Evolutionary conservation across 2,888 invertebrate genomes (phyloP).

Genomic region (Glyphotaelius pellucidus): DNA sequence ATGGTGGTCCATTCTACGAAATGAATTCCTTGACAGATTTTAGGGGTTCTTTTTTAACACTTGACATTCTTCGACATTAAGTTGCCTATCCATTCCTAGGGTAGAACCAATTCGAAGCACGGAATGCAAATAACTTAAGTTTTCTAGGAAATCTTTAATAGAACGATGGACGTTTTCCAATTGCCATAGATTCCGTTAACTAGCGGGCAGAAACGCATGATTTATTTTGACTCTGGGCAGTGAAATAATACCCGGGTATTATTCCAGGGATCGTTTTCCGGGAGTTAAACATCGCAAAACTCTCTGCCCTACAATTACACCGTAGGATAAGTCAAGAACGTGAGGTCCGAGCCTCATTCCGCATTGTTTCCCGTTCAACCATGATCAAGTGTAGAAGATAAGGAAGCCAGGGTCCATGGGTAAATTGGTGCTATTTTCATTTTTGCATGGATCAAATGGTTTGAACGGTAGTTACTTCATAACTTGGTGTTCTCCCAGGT

Average conservation of each 20-base stretch:
- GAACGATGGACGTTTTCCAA: not conserved
- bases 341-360: conserved; percentile 11
- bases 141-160: not conserved
- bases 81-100: not conserved
- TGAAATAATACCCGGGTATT: not conserved
- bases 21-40: not conserved
- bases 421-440: not conserved
- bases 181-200: not conserved
- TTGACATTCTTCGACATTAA: not conserved
- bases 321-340: conserved; percentile 23
- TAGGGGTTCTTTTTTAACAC: not conserved
- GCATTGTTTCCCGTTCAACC: not conserved
- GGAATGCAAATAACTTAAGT: not conserved
- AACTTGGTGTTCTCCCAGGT: not conserved
- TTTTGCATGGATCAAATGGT: not conserved
- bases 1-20: conserved; percentile 19
- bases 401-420: conserved; percentile 1
- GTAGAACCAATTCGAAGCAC: not conserved
- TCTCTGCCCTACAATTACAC: conserved; percentile 19
- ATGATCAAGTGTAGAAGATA: conserved; percentile 5
- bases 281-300: not conserved
- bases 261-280: not conserved
- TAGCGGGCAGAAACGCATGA: not conserved
- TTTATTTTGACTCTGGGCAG: not conserved
- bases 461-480: conserved; percentile 2